Conservation (phyloP, 2,888 invertebrate genomes). For the Chrysotoxum bicinctum region DNA sequence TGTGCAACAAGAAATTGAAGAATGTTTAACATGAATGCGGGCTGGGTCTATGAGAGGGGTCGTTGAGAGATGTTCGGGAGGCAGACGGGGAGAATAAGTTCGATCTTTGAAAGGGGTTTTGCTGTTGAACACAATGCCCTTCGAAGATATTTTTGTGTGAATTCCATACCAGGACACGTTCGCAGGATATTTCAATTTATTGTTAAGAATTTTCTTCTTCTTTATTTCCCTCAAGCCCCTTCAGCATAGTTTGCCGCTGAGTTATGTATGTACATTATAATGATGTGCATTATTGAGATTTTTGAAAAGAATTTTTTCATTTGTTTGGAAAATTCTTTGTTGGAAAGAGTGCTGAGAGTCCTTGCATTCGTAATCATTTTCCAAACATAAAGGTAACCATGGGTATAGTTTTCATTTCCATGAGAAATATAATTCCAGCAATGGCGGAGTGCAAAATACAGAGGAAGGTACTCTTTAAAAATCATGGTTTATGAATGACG, state of each 20-base stretch:
- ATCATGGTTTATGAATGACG: no score
- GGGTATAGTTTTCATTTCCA: no score
- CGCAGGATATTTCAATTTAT: constrained; percentile 59
- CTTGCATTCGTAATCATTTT: background rate
- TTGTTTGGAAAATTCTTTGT: constrained; percentile 12
- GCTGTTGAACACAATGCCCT: constrained; percentile 1
- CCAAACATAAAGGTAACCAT: background rate
- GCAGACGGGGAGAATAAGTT: background rate
- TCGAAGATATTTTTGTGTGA: constrained; percentile 33
- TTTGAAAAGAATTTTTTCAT: constrained; percentile 11
- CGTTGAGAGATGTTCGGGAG: background rate
- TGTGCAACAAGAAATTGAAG: constrained; percentile 25
- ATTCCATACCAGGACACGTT: constrained; percentile 41
- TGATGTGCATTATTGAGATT: constrained; percentile 14
- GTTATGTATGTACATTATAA: background rate
- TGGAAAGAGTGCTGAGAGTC: background rate
- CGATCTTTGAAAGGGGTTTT: constrained; percentile 30
- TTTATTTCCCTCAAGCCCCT: background rate
- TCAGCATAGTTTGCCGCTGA: background rate
- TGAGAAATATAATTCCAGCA: no score
- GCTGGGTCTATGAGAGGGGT: no score
- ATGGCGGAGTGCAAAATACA: no score
- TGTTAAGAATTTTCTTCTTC: constrained; percentile 38
- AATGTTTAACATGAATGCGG: constrained; percentile 21
- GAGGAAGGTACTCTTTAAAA: no score